A percentile compares a stretch with the other conserved stretches of the same genome.
phyloP scores from a whole-genome alignment of 1,140 invertebrate genomes.

The Archivesica marissinica region DNA sequence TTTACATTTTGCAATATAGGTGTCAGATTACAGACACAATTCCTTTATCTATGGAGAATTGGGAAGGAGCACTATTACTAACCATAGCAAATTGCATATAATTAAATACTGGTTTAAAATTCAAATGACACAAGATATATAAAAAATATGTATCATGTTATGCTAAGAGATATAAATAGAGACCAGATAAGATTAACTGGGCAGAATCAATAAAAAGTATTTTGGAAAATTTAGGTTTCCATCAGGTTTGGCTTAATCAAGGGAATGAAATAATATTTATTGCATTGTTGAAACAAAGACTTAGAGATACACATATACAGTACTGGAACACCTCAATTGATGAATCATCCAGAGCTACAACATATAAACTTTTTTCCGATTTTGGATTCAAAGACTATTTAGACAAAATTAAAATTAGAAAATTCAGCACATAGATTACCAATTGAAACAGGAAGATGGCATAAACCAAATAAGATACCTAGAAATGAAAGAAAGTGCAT shows the following conservation, averaged over 20 bases:
- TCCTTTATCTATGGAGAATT: constrained; percentile 31
- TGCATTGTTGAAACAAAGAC: neutral
- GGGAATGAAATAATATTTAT: constrained; percentile 3
- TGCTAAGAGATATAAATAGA: neutral
- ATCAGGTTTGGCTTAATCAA: constrained; percentile 19
- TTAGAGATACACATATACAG: constrained; percentile 16
- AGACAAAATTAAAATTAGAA: neutral
- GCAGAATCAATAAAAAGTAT: neutral
- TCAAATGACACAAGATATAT: neutral
- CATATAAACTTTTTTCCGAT: neutral
- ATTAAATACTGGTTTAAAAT: constrained; percentile 32
- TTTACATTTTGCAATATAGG: constrained; percentile 28
- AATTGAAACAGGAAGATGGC: neutral
- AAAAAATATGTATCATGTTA: neutral
- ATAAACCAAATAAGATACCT: neutral
- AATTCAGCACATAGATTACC: neutral
- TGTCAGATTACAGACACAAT: neutral
- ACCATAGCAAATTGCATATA: neutral
- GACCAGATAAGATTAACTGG: neutral
- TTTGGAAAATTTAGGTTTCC: constrained; percentile 14
- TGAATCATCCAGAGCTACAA: neutral
- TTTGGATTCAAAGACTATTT: neutral
- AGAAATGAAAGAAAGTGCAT: constrained; percentile 1
- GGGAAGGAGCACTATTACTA: neutral
- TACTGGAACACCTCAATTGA: neutral